Conservation (phyloP, 1,140 invertebrate genomes). For the Dendroctonus valens region DNA sequence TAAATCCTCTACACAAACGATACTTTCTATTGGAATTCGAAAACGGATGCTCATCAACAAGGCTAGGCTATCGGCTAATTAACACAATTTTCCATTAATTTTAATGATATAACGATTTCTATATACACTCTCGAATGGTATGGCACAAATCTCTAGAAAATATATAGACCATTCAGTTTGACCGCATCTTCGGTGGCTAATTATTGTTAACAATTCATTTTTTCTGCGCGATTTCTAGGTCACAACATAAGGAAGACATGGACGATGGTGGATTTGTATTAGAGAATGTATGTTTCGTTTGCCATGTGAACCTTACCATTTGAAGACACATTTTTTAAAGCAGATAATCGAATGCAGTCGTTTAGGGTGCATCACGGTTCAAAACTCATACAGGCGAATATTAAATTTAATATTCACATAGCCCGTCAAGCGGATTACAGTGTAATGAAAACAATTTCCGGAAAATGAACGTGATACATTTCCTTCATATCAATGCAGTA, state of each 20-base stretch:
- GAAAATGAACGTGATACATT: too few relatives aligned
- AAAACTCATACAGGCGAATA: too few relatives aligned
- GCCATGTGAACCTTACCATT: background rate
- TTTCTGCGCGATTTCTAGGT: constrained; percentile 12
- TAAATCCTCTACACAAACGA: background rate
- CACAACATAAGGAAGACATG: constrained; percentile 15
- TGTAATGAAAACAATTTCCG: too few relatives aligned
- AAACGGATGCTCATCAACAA: constrained; percentile 12
- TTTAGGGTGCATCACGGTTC: too few relatives aligned
- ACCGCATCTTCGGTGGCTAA: constrained; percentile 26
- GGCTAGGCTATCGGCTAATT: constrained; percentile 4
- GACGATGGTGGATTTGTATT: background rate
- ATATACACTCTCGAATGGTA: constrained; percentile 13
- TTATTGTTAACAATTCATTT: constrained; percentile 23
- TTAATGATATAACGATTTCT: constrained; percentile 25
- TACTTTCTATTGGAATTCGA: constrained; percentile 15
- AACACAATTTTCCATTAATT: constrained; percentile 21
- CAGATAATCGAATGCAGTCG: too few relatives aligned
- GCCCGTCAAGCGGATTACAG: too few relatives aligned
- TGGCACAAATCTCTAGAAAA: constrained; percentile 28
- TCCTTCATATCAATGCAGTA: too few relatives aligned
- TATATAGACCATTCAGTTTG: constrained; percentile 32
- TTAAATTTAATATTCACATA: too few relatives aligned
- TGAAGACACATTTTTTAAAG: too few relatives aligned
- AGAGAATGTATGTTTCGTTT: background rate